phyloP scores from a whole-genome alignment of 2,797 vertebrate genomes.

The Gymnopithys bicolor region DNA sequence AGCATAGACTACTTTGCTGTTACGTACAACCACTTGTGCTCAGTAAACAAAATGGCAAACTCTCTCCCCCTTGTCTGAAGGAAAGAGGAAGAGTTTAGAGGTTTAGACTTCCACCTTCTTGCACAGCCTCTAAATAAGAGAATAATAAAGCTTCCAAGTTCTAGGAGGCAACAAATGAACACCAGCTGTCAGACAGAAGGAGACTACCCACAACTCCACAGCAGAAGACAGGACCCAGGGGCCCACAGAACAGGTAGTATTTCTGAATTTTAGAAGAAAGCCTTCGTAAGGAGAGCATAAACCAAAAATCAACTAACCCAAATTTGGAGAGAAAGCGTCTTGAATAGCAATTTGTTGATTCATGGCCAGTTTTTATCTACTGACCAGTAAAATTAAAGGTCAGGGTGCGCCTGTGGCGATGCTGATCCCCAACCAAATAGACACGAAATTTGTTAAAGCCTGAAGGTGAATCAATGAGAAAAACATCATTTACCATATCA shows the following conservation, averaged over 20 bases:
- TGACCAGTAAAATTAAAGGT: constrained; percentile 33
- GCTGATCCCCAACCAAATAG: constrained; percentile 8
- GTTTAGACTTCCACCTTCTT: constrained; percentile 2
- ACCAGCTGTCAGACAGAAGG: not conserved
- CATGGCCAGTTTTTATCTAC: constrained; percentile 26
- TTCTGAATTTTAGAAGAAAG: constrained; percentile 28
- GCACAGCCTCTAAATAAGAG: constrained; percentile 52
- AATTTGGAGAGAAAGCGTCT: constrained; percentile 10
- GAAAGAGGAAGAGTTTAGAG: not conserved
- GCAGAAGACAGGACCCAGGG: constrained; percentile 26
- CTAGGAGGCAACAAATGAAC: not conserved
- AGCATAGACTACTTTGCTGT: not conserved
- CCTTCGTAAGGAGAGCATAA: constrained; percentile 1
- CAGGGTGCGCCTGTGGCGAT: not conserved
- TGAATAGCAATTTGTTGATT: constrained; percentile 37
- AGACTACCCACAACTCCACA: not conserved
- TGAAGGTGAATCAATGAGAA: not conserved
- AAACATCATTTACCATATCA: constrained; percentile 9
- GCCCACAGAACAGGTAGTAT: not conserved
- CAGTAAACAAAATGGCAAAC: not conserved
- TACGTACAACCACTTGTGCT: not conserved
- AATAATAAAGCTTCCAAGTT: not conserved
- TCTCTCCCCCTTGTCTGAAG: not conserved
- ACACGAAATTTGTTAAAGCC: constrained; percentile 35
- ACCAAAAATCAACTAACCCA: constrained; percentile 45